Base-by-base conservation (phyloP, 1,140 invertebrate species). In the Bombus cullumanus region DNA sequence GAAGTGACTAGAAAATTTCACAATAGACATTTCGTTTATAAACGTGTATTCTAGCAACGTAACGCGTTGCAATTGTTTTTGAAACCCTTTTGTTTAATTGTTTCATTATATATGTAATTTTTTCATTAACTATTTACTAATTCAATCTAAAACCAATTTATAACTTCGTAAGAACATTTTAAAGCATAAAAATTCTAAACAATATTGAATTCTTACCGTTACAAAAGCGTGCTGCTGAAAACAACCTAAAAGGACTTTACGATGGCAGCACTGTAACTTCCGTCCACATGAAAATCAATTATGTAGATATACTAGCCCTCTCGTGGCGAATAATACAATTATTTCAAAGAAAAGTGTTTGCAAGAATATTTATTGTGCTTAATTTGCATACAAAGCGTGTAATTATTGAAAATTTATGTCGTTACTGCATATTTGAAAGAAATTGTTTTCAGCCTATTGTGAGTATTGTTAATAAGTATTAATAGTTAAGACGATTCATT, bases 151-250 rank as follows among this genome's bases (percentile, higher is more conserved):
- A 39, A 37, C 2, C 2, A 37, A 31, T n/a, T 18, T 62, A 34
- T 37, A 62, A 9, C 0, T 13, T 71, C 25, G 41, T 1, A 15
- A 72, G 25, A n/a, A 34, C 8, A 25, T 25, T 41, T 71, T 9
- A 34, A 59, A 77, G 34, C 6, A 5, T 15, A 41, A 1, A 66
- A 72, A 59, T 12, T 79, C 68, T 41, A 43, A 47, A 73, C 73
- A 88, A 82, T 82, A 71, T 76, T 28, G 43, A 18, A 28, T 12
- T 78, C 91, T 90, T 79, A 93, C 92, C 83, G 72, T 69, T 85
- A 69, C 15, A 31, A 85, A 87, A 89, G 92, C 91, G 92, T 92
- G 92, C 53, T 64, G 64, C 74, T 64, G 66, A 73, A 89, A 83
- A 87, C 66, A 81, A 78, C 64, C 86, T 87, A 73, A 80, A 91